Evolutionary conservation across 1,140 invertebrate species (phyloP), one percentile per base, ranked within the genome.

Genomic region (Bombus waltoni): DNA sequence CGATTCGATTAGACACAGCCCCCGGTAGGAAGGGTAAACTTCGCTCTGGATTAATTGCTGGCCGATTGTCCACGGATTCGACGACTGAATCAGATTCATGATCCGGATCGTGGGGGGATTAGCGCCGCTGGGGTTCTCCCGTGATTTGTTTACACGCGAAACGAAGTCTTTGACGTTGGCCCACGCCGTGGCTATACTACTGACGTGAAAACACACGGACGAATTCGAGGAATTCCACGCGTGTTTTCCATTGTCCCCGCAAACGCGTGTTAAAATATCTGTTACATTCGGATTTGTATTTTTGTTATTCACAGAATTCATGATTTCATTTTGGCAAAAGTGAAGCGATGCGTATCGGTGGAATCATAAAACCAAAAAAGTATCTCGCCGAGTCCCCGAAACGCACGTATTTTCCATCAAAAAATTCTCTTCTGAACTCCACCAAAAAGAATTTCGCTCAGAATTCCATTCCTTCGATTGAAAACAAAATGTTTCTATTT

Each of bases 41-140:
- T 71, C 47, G 47, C 78, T 79, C 35, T 25, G 38, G 44, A 44
- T 84, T 84, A 84, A 84, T 79, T 72, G 76, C 32, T 15, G 9
- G 57, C 57, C 25, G 71, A 74, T 65, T 44, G 65, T 70, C 35
- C 18, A 44, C 4, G 22, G 40, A 32, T 28, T 18, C 32, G 53
- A 25, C 32, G 22, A 35, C 6, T 25, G 9, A 18, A 62, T 81
- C 11, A 9, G 38, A 72, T 72, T 25, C 25, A n/a, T 25, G 72
- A 42, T 42, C 35, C 22, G 47, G 47, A 59, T 76, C 32, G 74
- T 59, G 11, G 22, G 1, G 22, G 53, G n/a, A 76, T 76, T 59
- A 57, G 32, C 44, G 73, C 32, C 18, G 68, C 18, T 28, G 44
- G 44, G 32, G 28, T 62, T n/a, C 25, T 59, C 11, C 11, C 13